phyloP scores from a whole-genome alignment of 2,888 invertebrate genomes.

The Philaethria dido region DNA sequence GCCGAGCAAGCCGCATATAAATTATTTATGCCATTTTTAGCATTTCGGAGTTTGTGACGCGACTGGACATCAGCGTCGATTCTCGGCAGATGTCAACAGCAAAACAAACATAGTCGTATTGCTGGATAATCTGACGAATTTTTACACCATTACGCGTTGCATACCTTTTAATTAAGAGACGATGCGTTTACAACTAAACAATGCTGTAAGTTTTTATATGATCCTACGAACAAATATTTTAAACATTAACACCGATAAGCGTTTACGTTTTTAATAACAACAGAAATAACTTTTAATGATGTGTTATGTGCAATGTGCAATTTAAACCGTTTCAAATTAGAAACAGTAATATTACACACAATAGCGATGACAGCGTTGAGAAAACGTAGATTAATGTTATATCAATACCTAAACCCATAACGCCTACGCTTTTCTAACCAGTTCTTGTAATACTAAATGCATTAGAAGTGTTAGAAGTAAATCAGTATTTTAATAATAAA shows the following conservation, averaged over 20 bases:
- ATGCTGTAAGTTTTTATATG: constrained; percentile 31
- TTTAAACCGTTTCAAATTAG: neutral
- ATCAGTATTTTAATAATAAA: neutral
- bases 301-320: constrained; percentile 1
- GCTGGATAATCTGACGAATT: constrained; percentile 41
- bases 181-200: constrained; percentile 32
- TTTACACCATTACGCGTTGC: constrained; percentile 40
- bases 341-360: neutral
- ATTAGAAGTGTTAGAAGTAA: constrained; percentile 15
- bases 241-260: constrained; percentile 10
- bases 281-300: neutral
- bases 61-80: constrained; percentile 56
- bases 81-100: constrained; percentile 48
- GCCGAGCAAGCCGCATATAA: constrained; percentile 76
- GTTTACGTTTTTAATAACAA: neutral
- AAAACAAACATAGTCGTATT: constrained; percentile 33
- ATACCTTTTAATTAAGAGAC: constrained; percentile 40
- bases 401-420: constrained; percentile 32
- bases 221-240: constrained; percentile 10
- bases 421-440: constrained; percentile 27
- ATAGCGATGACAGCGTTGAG: constrained; percentile 23
- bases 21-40: constrained; percentile 84
- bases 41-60: constrained; percentile 76
- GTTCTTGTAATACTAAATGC: constrained; percentile 10
- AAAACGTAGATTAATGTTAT: constrained; percentile 24